These are phyloP conservation scores for Drosophila ezoana DNA, from an alignment of 2,888 invertebrate genomes.

Conservation along the genomic window DNA sequence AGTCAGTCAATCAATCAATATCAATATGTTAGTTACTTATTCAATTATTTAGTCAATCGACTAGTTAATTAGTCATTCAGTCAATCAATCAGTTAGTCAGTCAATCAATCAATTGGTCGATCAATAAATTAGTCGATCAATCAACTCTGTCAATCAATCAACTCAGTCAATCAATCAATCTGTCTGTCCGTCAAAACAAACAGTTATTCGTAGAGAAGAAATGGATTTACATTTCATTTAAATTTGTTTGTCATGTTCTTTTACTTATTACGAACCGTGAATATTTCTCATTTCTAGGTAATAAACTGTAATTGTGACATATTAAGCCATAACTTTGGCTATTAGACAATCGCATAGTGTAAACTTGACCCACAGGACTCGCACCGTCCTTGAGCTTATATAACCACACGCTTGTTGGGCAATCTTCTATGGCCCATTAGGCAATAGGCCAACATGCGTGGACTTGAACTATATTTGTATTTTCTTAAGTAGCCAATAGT, in stretches of 20 bases:
- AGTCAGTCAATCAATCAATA: too few relatives aligned
- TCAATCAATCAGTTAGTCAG: too few relatives aligned
- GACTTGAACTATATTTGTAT: constrained; percentile 60
- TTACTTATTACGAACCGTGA: neutral
- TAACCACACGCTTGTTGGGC: neutral
- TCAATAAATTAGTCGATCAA: too few relatives aligned
- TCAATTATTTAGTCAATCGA: too few relatives aligned
- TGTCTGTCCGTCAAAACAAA: too few relatives aligned
- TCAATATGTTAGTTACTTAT: too few relatives aligned
- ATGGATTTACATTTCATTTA: constrained; percentile 2
- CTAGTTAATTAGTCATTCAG: too few relatives aligned
- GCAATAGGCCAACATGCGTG: constrained; percentile 11
- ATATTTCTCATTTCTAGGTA: constrained; percentile 3
- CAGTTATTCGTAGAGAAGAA: neutral
- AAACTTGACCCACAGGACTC: constrained; percentile 56
- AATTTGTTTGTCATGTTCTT: constrained; percentile 13
- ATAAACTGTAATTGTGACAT: constrained; percentile 33
- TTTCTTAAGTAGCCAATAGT: constrained; percentile 58
- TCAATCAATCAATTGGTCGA: too few relatives aligned
- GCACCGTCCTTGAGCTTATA: constrained; percentile 52
- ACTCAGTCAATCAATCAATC: neutral
- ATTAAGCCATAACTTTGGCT: constrained; percentile 18
- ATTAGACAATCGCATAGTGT: constrained; percentile 4
- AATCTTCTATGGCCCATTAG: constrained; percentile 27
- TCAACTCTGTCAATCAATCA: neutral